Conservation (phyloP, 2,797 vertebrate genomes). For the Bufotes viridis region DNA sequence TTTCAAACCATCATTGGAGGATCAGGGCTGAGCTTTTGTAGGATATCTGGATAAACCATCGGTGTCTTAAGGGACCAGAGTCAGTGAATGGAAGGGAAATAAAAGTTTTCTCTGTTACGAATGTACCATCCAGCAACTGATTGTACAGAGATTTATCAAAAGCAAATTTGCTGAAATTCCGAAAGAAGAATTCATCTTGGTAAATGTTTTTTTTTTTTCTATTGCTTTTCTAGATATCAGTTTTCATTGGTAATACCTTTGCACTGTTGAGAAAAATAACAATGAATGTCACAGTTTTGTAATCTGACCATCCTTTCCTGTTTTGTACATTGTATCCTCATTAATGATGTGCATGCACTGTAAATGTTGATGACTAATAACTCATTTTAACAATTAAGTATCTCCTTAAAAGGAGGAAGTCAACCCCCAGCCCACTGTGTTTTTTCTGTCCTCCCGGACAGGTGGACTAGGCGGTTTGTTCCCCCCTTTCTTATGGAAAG, state of each 20-base stretch:
- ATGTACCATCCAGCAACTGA: constrained; percentile 1
- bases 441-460: no score
- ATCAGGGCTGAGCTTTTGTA: constrained; percentile 19
- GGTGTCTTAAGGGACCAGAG: constrained; percentile 33
- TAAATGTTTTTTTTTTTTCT: background rate
- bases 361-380: no score
- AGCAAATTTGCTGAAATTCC: constrained; percentile 6
- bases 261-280: background rate
- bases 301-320: background rate
- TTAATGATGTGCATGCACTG: no score
- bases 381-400: no score
- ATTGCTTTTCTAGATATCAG: constrained; percentile 1
- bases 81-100: constrained; percentile 29
- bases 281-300: background rate
- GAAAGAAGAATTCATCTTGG: background rate
- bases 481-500: no score
- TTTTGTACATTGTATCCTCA: no score
- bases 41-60: constrained; percentile 35
- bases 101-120: background rate
- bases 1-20: constrained; percentile 14
- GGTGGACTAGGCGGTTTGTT: no score
- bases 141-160: constrained; percentile 19
- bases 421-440: no score
- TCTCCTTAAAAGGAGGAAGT: no score
- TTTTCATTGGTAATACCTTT: background rate